Percentiles rank a stretch among this genome's conserved stretches.
Conservation (phyloP, 2,888 invertebrate species). For the Deroplatys truncata region DNA sequence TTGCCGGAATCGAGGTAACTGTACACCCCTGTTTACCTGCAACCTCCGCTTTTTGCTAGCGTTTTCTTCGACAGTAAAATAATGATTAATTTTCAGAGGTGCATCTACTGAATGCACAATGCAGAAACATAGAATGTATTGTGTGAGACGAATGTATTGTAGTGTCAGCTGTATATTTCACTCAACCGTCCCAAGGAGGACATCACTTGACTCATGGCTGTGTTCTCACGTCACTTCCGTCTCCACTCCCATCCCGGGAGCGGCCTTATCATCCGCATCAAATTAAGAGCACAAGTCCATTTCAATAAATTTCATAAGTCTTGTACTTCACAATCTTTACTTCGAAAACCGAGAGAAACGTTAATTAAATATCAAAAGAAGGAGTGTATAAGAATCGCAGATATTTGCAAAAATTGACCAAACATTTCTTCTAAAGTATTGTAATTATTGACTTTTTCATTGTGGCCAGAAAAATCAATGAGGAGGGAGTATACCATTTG, state of each 20-base stretch:
- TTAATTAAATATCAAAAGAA: no score
- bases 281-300: neutral
- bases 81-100: slow-evolving; percentile 16
- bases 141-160: neutral
- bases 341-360: no score
- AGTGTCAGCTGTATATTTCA: slow-evolving; percentile 7
- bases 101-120: slow-evolving; percentile 13
- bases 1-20: neutral
- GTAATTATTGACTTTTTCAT: no score
- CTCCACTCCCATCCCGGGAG: neutral
- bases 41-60: neutral
- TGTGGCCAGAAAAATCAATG: no score
- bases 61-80: slow-evolving; percentile 13
- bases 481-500: no score
- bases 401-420: no score
- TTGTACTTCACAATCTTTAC: no score
- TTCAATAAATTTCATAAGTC: no score
- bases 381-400: no score
- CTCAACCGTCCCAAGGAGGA: neutral
- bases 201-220: neutral
- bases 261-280: neutral
- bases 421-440: no score
- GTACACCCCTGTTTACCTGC: neutral
- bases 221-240: neutral
- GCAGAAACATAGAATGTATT: slow-evolving; percentile 4